Evolutionary conservation across 2,888 invertebrate genomes (phyloP).

Genomic region (Notodonta ziczac): DNA sequence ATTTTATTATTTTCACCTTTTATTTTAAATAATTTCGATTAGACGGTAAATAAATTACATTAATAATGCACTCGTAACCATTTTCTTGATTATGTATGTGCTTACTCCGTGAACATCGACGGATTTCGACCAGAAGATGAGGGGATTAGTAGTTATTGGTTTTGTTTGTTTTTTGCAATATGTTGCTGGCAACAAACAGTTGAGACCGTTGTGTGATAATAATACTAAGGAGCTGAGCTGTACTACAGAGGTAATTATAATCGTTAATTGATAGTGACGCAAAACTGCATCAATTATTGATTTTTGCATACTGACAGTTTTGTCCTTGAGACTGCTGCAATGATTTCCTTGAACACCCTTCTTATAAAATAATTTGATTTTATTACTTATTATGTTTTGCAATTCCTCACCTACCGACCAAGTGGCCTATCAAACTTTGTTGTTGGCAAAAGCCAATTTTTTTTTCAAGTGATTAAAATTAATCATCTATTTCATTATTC

Average conservation of each 20-base stretch:
- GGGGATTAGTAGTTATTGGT: slow-evolving; percentile 51
- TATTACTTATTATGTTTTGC: neutral
- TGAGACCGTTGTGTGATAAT: slow-evolving; percentile 63
- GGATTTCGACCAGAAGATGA: slow-evolving; percentile 41
- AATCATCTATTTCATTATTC: too few species aligned
- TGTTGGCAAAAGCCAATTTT: too few species aligned
- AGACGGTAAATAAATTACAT: slow-evolving; percentile 16
- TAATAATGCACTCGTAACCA: slow-evolving; percentile 24
- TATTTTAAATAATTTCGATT: slow-evolving; percentile 25
- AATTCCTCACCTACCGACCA: too few species aligned
- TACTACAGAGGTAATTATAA: slow-evolving; percentile 62
- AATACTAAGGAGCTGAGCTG: slow-evolving; percentile 61
- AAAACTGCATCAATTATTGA: slow-evolving; percentile 41
- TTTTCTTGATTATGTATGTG: slow-evolving; percentile 28
- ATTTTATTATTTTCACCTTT: slow-evolving; percentile 44
- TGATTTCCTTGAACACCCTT: neutral
- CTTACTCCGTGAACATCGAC: slow-evolving; percentile 20
- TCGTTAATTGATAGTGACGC: neutral
- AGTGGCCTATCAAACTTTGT: too few species aligned
- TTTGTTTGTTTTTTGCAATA: slow-evolving; percentile 52
- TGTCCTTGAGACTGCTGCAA: neutral
- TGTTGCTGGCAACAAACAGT: slow-evolving; percentile 52
- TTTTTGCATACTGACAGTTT: slow-evolving; percentile 35
- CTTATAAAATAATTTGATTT: neutral
- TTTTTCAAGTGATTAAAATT: too few species aligned